Conservation (phyloP, 2,888 invertebrate genomes). For the Pollenia griseotomentosa region DNA sequence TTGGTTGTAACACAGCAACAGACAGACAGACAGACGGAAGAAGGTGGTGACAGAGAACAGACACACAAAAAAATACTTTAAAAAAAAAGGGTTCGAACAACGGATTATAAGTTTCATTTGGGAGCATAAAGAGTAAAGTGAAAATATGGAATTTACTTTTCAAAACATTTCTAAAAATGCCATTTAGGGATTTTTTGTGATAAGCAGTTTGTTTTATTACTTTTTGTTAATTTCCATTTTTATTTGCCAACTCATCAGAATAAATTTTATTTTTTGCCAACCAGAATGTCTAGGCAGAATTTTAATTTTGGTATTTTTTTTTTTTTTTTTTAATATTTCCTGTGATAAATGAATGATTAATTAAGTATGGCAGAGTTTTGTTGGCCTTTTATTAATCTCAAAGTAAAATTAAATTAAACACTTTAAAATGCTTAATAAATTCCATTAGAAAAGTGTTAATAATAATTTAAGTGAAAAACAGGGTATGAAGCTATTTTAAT, state of each 20-base stretch:
- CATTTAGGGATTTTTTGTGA: no score
- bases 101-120: conserved; percentile 52
- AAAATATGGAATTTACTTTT: conserved; percentile 16
- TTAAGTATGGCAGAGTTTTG: not conserved
- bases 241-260: conserved; percentile 41
- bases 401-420: conserved; percentile 16
- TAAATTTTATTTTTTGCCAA: not conserved
- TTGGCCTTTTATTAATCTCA: not conserved
- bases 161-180: not conserved
- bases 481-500: no score
- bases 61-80: not conserved
- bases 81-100: conserved; percentile 19
- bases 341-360: not conserved
- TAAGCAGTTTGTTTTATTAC: conserved; percentile 24
- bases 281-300: not conserved
- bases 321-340: not conserved
- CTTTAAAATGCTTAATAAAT: not conserved
- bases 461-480: not conserved
- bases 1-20: conserved; percentile 8
- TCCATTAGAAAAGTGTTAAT: not conserved
- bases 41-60: not conserved
- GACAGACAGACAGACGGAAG: not conserved
- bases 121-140: not conserved
- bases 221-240: conserved; percentile 35
- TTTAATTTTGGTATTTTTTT: conserved; percentile 25